Percentiles rank a stretch among this genome's conserved stretches.
These are phyloP conservation scores for Propsilocerus akamusi DNA, from an alignment of 1,140 invertebrate genomes.

Conservation along the genomic window DNA sequence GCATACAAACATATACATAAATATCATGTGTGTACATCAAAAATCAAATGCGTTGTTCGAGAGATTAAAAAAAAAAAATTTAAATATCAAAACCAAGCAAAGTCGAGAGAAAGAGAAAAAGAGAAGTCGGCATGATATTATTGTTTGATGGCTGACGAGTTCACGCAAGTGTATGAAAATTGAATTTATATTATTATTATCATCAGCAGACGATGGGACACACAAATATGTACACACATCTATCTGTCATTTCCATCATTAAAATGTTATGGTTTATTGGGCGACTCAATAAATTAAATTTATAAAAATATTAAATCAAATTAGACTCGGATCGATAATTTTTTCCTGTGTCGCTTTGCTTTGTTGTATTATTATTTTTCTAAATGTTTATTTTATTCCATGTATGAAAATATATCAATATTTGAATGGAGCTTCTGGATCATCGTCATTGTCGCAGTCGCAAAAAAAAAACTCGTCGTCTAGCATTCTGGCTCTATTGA, in stretches of 20 bases:
- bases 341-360: background rate
- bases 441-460: background rate
- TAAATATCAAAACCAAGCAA: too few relatives aligned
- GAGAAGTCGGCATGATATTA: too few relatives aligned
- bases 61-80: too few relatives aligned
- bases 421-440: background rate
- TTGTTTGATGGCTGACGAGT: too few relatives aligned
- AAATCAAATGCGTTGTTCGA: too few relatives aligned
- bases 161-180: too few relatives aligned
- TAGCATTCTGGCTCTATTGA: background rate
- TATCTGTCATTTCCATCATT: background rate
- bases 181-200: too few relatives aligned
- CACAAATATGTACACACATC: too few relatives aligned
- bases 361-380: background rate
- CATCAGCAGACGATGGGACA: too few relatives aligned
- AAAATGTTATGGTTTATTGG: slow-evolving; percentile 3
- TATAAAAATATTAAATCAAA: slow-evolving; percentile 3
- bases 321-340: slow-evolving; percentile 1
- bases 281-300: too few relatives aligned
- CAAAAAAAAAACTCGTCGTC: background rate
- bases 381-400: background rate
- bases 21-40: background rate
- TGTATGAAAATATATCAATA: background rate
- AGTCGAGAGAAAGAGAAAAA: too few relatives aligned
- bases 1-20: background rate